Conservation (phyloP, 2,888 invertebrate genomes). For the Phanerotoma sp. region DNA sequence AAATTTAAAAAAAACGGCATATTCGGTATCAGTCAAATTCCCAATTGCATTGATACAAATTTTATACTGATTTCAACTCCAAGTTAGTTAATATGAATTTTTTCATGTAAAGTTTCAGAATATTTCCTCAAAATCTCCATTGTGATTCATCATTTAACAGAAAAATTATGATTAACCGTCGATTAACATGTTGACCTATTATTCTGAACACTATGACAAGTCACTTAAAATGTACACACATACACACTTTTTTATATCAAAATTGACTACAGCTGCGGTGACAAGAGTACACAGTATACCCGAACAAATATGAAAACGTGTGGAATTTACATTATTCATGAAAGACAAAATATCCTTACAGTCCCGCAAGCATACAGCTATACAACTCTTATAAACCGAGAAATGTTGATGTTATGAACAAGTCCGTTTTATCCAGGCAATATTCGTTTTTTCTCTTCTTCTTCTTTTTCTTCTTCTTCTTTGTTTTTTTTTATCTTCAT, state of each 20-base stretch:
- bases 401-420: conserved; percentile 20
- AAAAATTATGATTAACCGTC: not conserved
- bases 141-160: conserved; percentile 38
- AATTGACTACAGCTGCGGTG: conserved; percentile 8
- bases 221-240: conserved; percentile 3
- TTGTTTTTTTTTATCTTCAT: not conserved
- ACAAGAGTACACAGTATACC: conserved; percentile 10
- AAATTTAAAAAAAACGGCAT: too few relatives aligned
- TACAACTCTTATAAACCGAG: conserved; percentile 12
- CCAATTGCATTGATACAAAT: too few relatives aligned
- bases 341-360: conserved; percentile 23
- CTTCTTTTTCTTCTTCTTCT: conserved; percentile 7
- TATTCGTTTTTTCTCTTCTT: too few relatives aligned
- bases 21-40: too few relatives aligned
- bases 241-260: not conserved
- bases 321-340: conserved; percentile 25
- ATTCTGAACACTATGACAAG: too few relatives aligned
- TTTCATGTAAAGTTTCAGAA: too few relatives aligned
- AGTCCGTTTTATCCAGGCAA: conserved; percentile 23
- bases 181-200: not conserved
- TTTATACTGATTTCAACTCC: too few relatives aligned
- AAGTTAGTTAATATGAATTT: too few relatives aligned
- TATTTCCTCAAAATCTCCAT: too few relatives aligned
- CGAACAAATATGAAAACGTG: conserved; percentile 20
- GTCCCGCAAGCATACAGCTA: conserved; percentile 8